Percentiles rank a stretch among this genome's conserved stretches.
Evolutionary conservation across 2,888 invertebrate genomes (phyloP).

Genomic region (Lumbricus terrestris): DNA sequence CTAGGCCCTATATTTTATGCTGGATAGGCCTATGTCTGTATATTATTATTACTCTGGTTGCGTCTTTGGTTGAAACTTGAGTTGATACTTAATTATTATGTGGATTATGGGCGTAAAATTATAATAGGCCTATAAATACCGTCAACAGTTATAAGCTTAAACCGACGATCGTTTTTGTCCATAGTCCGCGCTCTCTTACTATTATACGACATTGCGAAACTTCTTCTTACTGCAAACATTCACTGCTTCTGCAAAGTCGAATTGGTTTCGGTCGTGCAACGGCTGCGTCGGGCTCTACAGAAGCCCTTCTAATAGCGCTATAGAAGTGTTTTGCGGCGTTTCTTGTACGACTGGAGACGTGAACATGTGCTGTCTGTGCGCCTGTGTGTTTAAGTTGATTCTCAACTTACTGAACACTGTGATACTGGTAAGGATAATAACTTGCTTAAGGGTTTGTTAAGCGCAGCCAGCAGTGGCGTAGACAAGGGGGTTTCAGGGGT

Average conservation of each 20-base stretch:
- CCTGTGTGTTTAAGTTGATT: slow-evolving; percentile 19
- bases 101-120: background rate
- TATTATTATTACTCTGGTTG: background rate
- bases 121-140: background rate
- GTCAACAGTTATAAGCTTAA: no score
- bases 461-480: no score
- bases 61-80: background rate
- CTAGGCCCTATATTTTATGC: no score
- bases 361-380: slow-evolving; percentile 22
- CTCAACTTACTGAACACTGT: slow-evolving; percentile 24
- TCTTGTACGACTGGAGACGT: background rate
- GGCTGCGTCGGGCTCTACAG: background rate
- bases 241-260: background rate
- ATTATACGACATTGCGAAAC: background rate
- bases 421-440: slow-evolving; percentile 19
- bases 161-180: no score
- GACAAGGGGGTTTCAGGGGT: no score
- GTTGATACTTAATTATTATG: background rate
- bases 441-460: background rate
- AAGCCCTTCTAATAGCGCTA: background rate
- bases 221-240: background rate
- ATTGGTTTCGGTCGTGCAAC: background rate
- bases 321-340: background rate
- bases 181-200: background rate
- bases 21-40: no score